Percentiles rank a stretch among this genome's conserved stretches.
These are phyloP conservation scores for Notothenia coriiceps DNA, from an alignment of 2,113 vertebrate genomes.

Conservation along the genomic window DNA sequence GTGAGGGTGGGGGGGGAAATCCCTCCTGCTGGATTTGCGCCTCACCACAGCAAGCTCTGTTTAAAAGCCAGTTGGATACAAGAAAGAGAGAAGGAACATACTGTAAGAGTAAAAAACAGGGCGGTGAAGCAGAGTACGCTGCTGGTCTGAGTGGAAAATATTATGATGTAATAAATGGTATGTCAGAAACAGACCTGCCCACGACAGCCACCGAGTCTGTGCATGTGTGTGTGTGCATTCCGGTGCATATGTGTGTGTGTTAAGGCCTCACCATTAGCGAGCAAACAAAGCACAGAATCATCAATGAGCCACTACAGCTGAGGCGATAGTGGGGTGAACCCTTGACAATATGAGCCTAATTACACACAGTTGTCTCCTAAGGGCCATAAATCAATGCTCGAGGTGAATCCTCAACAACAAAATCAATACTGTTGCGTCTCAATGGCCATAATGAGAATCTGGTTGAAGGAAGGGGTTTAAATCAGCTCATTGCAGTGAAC, in stretches of 20 bases:
- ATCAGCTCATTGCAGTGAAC: constrained; percentile 20
- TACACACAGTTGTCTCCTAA: constrained; percentile 58
- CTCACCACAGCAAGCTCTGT: constrained; percentile 51
- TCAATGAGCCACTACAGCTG: constrained; percentile 21
- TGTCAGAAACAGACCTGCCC: constrained; percentile 63
- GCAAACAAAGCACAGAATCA: constrained; percentile 25
- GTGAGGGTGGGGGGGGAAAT: constrained; percentile 52
- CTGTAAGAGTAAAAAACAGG: constrained; percentile 49
- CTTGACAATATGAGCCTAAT: constrained; percentile 64
- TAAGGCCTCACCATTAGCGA: constrained; percentile 44
- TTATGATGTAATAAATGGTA: constrained; percentile 72
- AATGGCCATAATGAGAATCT: constrained; percentile 51
- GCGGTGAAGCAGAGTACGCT: constrained; percentile 60
- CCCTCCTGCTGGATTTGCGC: constrained; percentile 70
- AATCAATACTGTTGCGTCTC: constrained; percentile 69
- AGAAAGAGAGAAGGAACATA: constrained; percentile 49
- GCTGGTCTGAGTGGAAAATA: constrained; percentile 74
- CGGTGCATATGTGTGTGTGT: constrained; percentile 1
- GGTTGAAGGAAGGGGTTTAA: constrained; percentile 26
- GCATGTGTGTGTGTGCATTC: background rate
- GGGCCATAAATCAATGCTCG: constrained; percentile 59
- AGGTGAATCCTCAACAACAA: constrained; percentile 60
- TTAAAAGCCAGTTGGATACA: constrained; percentile 61
- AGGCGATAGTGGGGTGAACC: constrained; percentile 20
- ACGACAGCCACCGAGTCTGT: constrained; percentile 26